Evolutionary conservation across 2,888 invertebrate species (phyloP).

Genomic region (Cactoblastis cactorum): DNA sequence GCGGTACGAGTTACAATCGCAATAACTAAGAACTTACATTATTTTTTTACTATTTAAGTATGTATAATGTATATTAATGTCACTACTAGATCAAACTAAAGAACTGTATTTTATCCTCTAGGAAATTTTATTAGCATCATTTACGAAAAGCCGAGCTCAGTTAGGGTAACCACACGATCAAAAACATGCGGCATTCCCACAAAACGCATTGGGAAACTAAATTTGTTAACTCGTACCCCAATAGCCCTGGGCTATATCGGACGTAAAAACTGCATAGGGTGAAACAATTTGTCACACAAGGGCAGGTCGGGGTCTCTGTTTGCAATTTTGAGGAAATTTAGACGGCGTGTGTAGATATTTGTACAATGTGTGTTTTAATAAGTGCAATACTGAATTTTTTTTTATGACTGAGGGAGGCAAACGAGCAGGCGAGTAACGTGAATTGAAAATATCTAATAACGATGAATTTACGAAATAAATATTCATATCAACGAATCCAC

Average conservation of each 20-base stretch:
- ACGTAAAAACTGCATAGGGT: conserved; percentile 38
- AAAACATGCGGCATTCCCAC: conserved; percentile 19
- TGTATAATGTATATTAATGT: no score
- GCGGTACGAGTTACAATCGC: no score
- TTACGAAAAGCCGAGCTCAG: neutral
- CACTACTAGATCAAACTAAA: no score
- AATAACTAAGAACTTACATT: no score
- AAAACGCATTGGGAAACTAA: conserved; percentile 42
- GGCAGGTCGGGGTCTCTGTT: neutral
- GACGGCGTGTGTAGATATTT: neutral
- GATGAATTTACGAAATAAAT: no score
- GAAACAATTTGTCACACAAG: conserved; percentile 24
- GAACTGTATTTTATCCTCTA: neutral
- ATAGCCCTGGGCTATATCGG: conserved; percentile 23
- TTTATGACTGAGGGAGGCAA: no score
- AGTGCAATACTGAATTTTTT: no score
- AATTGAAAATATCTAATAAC: no score
- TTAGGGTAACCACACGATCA: conserved; percentile 12
- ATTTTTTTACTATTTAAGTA: no score
- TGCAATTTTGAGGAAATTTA: neutral
- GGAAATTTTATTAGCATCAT: conserved; percentile 2
- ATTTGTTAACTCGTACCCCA: conserved; percentile 42
- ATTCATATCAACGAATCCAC: no score
- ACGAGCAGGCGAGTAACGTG: no score
- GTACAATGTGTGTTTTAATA: no score